phyloP scores from a whole-genome alignment of 2,888 invertebrate species.

The Empis livida region DNA sequence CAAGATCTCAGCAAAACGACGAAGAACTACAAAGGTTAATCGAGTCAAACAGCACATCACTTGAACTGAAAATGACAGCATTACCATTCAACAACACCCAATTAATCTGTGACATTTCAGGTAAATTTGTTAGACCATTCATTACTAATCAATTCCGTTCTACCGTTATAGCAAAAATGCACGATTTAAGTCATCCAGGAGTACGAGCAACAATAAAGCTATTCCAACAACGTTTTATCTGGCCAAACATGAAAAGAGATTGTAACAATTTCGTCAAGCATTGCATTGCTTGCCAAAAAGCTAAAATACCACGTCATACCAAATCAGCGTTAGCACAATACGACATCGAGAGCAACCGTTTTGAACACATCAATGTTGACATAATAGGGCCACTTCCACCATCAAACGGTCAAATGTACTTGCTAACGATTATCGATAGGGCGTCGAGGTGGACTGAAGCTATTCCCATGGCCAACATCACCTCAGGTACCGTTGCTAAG shows the following conservation, averaged over 20 bases:
- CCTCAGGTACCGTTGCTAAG: neutral
- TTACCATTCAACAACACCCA: neutral
- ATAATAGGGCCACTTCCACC: neutral
- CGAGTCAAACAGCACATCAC: neutral
- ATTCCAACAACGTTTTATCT: no score
- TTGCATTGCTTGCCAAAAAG: conserved; percentile 7
- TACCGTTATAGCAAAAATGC: no score
- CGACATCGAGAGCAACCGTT: no score
- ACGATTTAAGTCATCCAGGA: no score
- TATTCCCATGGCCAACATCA: neutral
- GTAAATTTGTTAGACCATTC: no score
- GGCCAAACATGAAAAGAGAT: no score
- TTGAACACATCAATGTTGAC: neutral
- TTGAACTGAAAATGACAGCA: neutral
- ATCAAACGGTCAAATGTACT: neutral
- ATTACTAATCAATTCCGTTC: no score
- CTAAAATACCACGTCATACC: conserved; percentile 6
- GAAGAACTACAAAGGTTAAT: conserved; percentile 1
- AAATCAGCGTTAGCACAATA: neutral
- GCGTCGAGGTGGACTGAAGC: neutral
- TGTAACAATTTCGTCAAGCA: conserved; percentile 3
- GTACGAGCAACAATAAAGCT: no score
- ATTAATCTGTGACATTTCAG: conserved; percentile 8
- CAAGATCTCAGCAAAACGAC: conserved; percentile 1
- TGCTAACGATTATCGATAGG: neutral